Evolutionary conservation across 2,113 vertebrate genomes (phyloP), one percentile per base, ranked within the genome.

Genomic region (Anarhynchus alexandrinus): DNA sequence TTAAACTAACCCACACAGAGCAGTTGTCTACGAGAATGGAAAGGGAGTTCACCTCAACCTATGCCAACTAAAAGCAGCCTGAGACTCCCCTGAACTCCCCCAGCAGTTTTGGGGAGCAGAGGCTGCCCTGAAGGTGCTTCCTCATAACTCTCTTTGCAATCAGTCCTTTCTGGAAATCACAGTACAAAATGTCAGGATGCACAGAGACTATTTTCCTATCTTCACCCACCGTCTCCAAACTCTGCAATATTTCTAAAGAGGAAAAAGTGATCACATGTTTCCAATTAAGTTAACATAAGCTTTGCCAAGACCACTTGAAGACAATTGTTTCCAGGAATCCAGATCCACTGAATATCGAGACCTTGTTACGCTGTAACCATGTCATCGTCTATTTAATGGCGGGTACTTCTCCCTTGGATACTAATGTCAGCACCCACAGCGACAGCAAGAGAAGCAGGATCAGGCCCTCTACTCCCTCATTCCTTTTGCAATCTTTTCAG

Each of bases 251-350:
- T 92, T 92, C 20, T 92, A 7, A 81, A 85, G 82, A 92, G 58
- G 42, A 83, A 97, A 97, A 94, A 97, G 62, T 87, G 74, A 96
- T 82, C 86, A 87, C 85, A 81, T 96, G 88, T 90, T 97, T 93
- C 88, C 79, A 92, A 84, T 92, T 94, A 89, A 67, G 70, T 96
- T 92, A 96, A 81, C 7, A 3, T 42, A 86, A 65, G 61, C 65
- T 91, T 94, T 91, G 86, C 89, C 88, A 97, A 73, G 55, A 84
- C 69, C 85, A 94, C 69, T 64, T 57, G 91, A 96, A 96, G 95
- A 88, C 95, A 96, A 78, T 34, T 66, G 86, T 91, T 97, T 97
- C 85, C 90, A 93, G 40, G 81, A 97, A 93, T 71, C 42, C 58
- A 89, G n/a, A 86, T 70, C 40, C 82, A 79, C 38, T 85, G 62